Percentiles rank a stretch among this genome's conserved stretches.
Conservation (phyloP, 2,888 invertebrate species). For the Camponotus fellah region DNA sequence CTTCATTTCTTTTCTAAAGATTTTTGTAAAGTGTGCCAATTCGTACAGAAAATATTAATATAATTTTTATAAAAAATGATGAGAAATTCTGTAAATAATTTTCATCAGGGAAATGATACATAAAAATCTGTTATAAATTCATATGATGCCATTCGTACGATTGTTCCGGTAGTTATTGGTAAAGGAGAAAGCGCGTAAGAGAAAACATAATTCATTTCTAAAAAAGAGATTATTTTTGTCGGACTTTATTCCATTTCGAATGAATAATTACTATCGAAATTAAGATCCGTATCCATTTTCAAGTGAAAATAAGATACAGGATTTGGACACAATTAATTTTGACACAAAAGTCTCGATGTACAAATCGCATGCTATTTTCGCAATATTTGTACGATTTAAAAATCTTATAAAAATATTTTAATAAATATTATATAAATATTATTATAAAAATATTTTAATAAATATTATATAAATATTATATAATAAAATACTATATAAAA, state of each 20-base stretch:
- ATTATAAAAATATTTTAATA: too few relatives aligned
- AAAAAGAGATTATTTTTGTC: conserved; percentile 6
- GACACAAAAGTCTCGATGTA: neutral
- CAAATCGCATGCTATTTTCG: too few relatives aligned
- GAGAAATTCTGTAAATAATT: too few relatives aligned
- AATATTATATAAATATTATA: too few relatives aligned
- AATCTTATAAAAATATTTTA: too few relatives aligned
- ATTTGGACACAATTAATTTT: neutral
- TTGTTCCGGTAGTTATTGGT: neutral
- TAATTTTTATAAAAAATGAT: too few relatives aligned
- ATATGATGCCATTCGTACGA: neutral
- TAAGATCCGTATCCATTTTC: conserved; percentile 11
- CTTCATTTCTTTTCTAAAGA: too few relatives aligned
- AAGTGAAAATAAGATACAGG: neutral
- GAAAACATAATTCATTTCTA: conserved; percentile 5
- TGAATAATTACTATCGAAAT: neutral
- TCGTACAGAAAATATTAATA: too few relatives aligned
- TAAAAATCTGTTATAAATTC: conserved; percentile 20
- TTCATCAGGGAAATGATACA: conserved; percentile 7
- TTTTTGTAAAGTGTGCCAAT: too few relatives aligned
- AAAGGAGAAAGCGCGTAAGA: conserved; percentile 23
- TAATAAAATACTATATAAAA: neutral
- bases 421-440: too few relatives aligned
- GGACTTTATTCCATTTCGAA: neutral
- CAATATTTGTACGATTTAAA: too few relatives aligned